Evolutionary conservation across 2,113 vertebrate species (phyloP).

Genomic region (Cromileptes altivelis): DNA sequence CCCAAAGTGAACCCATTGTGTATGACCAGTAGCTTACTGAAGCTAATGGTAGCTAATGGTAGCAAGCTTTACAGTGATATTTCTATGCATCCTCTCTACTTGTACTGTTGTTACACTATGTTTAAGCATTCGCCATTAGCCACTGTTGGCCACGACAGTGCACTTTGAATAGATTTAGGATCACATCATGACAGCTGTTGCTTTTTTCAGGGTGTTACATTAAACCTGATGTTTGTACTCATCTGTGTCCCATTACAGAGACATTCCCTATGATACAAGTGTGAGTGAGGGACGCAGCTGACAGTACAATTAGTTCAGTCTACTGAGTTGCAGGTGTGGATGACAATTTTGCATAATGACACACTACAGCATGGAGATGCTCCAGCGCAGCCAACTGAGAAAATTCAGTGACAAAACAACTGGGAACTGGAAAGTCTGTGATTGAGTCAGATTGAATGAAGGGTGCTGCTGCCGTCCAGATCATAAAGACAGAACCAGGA

Average conservation of each 20-base stretch:
- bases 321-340: conserved; percentile 39
- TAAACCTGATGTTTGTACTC: conserved; percentile 8
- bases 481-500: conserved; percentile 27
- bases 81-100: background rate
- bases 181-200: background rate
- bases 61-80: background rate
- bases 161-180: background rate
- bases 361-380: background rate
- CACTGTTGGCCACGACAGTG: background rate
- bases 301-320: conserved; percentile 51
- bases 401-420: conserved; percentile 39
- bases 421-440: conserved; percentile 33
- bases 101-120: background rate
- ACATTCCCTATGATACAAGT: background rate
- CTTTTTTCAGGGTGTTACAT: background rate
- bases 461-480: conserved; percentile 19
- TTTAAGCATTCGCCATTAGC: background rate
- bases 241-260: conserved; percentile 17
- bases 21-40: background rate
- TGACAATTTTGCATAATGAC: conserved; percentile 56
- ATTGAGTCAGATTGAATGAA: conserved; percentile 38
- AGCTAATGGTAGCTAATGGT: background rate
- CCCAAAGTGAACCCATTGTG: background rate
- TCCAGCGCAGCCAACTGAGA: conserved; percentile 24
- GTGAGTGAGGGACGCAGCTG: conserved; percentile 23